Conservation (phyloP, 2,888 invertebrate species). For the Cerceris ruficornis region DNA sequence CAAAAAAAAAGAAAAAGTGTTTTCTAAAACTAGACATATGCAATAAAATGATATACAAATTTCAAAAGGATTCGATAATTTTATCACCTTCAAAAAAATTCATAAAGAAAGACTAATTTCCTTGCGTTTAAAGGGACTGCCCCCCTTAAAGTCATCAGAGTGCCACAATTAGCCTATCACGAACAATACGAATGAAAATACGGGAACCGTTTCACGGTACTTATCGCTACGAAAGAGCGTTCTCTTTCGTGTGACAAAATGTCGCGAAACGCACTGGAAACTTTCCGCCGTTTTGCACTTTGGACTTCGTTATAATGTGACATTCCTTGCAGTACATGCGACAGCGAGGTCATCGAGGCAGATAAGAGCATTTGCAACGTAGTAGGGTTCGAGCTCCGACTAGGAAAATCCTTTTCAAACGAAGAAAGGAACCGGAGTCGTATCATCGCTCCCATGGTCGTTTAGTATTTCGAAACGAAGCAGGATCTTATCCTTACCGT, state of each 20-base stretch:
- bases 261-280: constrained; percentile 15
- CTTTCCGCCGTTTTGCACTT: constrained; percentile 1
- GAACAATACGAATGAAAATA: constrained; percentile 18
- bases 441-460: background rate
- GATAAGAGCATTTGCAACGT: constrained; percentile 2
- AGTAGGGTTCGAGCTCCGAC: too few relatives aligned
- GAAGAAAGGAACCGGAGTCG: background rate
- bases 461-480: constrained; percentile 1
- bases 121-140: too few relatives aligned
- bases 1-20: too few relatives aligned
- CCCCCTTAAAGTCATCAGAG: too few relatives aligned
- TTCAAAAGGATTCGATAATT: too few relatives aligned
- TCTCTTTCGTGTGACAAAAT: constrained; percentile 9
- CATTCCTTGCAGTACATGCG: constrained; percentile 20
- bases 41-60: too few relatives aligned
- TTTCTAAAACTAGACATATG: too few relatives aligned
- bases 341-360: background rate
- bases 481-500: background rate
- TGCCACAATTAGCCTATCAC: background rate
- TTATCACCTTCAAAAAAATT: too few relatives aligned
- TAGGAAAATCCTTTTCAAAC: background rate
- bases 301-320: constrained; percentile 32
- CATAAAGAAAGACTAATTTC: too few relatives aligned
- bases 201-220: constrained; percentile 14
- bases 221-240: background rate